A percentile compares a stretch with the other conserved stretches of the same genome.
These are phyloP conservation scores for Solen grandis DNA, from an alignment of 1,140 invertebrate genomes.

Conservation along the genomic window DNA sequence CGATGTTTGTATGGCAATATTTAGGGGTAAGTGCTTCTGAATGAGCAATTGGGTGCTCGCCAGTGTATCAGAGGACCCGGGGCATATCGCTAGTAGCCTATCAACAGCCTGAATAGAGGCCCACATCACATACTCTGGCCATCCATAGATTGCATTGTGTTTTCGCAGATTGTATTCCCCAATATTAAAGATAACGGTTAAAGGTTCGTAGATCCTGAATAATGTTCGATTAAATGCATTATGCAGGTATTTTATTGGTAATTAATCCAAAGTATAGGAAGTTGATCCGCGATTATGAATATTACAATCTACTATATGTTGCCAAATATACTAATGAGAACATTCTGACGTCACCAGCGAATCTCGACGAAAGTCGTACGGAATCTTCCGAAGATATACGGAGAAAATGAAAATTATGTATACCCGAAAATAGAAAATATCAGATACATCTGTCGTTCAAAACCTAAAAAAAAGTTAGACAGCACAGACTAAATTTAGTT, in stretches of 20 bases:
- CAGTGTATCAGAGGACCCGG: conserved; percentile 3
- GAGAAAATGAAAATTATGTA: conserved; percentile 29
- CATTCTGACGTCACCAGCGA: not conserved
- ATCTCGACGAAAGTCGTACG: not conserved
- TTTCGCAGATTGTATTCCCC: conserved; percentile 13
- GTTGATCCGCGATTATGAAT: not conserved
- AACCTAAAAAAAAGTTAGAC: too few species aligned
- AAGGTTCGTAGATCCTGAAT: conserved; percentile 23
- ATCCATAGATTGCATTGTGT: conserved; percentile 10
- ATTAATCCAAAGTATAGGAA: conserved; percentile 55
- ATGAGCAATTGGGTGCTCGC: conserved; percentile 13
- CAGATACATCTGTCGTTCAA: too few species aligned
- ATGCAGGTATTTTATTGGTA: not conserved
- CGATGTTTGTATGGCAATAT: too few species aligned
- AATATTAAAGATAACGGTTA: too few species aligned
- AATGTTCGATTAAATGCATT: conserved; percentile 17
- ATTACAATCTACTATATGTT: not conserved
- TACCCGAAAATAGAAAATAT: too few species aligned
- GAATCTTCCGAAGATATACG: not conserved
- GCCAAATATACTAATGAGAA: not conserved
- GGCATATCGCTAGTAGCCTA: conserved; percentile 5
- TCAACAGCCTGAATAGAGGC: not conserved
- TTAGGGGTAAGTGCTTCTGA: too few species aligned
- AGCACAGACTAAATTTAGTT: too few species aligned
- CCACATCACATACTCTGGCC: conserved; percentile 35